These are phyloP conservation scores for Caenorhabditis sinica DNA, from an alignment of 2,888 invertebrate species.

Conservation along the genomic window DNA sequence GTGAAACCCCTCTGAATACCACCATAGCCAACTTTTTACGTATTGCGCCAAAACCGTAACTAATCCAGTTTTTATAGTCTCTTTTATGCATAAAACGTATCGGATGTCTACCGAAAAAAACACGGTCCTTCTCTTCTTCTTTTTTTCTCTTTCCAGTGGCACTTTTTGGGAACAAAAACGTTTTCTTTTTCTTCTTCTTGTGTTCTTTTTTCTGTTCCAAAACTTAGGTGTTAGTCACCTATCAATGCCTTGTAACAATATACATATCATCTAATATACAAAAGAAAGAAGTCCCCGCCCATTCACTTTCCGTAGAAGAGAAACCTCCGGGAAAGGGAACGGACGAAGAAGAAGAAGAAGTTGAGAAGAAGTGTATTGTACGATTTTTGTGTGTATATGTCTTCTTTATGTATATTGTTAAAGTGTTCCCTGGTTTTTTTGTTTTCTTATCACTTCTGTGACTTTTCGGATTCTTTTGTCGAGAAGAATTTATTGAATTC, in stretches of 20 bases:
- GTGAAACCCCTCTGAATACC: background rate
- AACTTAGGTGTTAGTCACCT: conserved; percentile 39
- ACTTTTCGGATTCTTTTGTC: background rate
- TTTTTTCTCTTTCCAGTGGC: background rate
- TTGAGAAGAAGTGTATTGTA: conserved; percentile 42
- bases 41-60: conserved; percentile 45
- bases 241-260: conserved; percentile 30
- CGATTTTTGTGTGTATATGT: conserved; percentile 50
- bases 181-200: background rate
- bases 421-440: conserved; percentile 1
- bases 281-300: conserved; percentile 29
- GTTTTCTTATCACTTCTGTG: background rate
- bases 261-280: conserved; percentile 34
- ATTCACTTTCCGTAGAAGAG: conserved; percentile 46
- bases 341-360: conserved; percentile 11
- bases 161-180: conserved; percentile 7
- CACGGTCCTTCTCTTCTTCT: background rate
- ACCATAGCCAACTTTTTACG: background rate
- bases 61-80: conserved; percentile 53
- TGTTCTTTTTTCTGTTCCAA: conserved; percentile 19
- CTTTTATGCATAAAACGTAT: conserved; percentile 45
- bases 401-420: conserved; percentile 29
- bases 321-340: conserved; percentile 27
- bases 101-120: conserved; percentile 17
- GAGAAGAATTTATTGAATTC: background rate